These are phyloP conservation scores for Crioceris asparagi DNA, from an alignment of 2,888 invertebrate genomes.

Conservation along the genomic window DNA sequence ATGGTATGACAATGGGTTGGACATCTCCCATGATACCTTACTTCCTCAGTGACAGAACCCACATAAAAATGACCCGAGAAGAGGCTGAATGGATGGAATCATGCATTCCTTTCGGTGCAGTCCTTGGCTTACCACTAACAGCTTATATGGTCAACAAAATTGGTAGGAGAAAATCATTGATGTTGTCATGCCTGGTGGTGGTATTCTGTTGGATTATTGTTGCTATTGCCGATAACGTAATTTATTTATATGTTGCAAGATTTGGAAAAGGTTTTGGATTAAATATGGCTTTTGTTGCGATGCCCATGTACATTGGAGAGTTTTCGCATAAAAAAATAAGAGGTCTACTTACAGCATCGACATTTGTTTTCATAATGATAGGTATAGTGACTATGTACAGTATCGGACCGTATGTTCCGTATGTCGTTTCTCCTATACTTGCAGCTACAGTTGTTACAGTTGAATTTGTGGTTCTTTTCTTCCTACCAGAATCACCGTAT, in stretches of 20 bases:
- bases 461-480: slow-evolving; percentile 30
- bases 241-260: slow-evolving; percentile 28
- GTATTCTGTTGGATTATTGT: slow-evolving; percentile 30
- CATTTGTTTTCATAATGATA: slow-evolving; percentile 34
- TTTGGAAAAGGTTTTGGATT: slow-evolving; percentile 32
- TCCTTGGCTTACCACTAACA: slow-evolving; percentile 25
- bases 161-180: slow-evolving; percentile 28
- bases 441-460: slow-evolving; percentile 25
- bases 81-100: slow-evolving; percentile 26
- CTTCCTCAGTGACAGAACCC: slow-evolving; percentile 26
- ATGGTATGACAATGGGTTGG: slow-evolving; percentile 37
- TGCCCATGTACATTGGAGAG: slow-evolving; percentile 36
- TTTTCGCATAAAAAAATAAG: slow-evolving; percentile 34
- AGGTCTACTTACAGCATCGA: slow-evolving; percentile 33
- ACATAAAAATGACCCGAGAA: slow-evolving; percentile 26
- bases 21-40: slow-evolving; percentile 34
- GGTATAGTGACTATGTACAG: slow-evolving; percentile 29
- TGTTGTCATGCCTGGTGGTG: slow-evolving; percentile 26
- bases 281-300: slow-evolving; percentile 35
- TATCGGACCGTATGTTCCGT: slow-evolving; percentile 26
- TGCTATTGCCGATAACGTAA: slow-evolving; percentile 23
- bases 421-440: slow-evolving; percentile 22
- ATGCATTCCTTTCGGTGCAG: slow-evolving; percentile 20
- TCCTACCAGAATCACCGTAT: slow-evolving; percentile 35
- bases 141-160: slow-evolving; percentile 25